A percentile compares a stretch with the other conserved stretches of the same genome.
Evolutionary conservation across 2,797 vertebrate species (phyloP).

Genomic region (Echeneis naucrates): DNA sequence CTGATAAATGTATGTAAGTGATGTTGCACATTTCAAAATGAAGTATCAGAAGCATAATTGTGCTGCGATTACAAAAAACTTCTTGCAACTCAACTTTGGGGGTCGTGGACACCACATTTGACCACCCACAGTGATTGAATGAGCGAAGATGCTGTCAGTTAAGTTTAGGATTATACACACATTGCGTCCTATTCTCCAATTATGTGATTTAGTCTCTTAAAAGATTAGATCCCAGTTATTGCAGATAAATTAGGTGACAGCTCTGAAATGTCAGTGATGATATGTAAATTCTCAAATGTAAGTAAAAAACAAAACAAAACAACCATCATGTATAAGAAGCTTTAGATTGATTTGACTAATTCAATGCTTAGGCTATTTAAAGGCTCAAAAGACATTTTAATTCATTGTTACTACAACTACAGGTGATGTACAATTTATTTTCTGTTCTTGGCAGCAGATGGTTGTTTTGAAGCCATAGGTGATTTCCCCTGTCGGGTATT

Average conservation of each 20-base stretch:
- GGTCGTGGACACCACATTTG: background rate
- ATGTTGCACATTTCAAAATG: background rate
- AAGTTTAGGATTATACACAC: conserved; percentile 20
- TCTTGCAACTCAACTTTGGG: background rate
- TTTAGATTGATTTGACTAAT: background rate
- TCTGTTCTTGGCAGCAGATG: background rate
- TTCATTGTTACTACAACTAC: conserved; percentile 7
- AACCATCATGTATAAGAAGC: conserved; percentile 27
- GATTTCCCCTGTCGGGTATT: conserved; percentile 21
- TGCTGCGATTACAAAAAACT: conserved; percentile 2
- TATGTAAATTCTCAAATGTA: conserved; percentile 1
- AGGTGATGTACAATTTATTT: background rate
- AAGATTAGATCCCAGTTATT: conserved; percentile 22
- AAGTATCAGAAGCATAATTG: background rate
- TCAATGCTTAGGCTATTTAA: background rate
- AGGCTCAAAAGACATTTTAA: background rate
- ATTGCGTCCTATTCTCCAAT: conserved; percentile 15
- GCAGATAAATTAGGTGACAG: conserved; percentile 3
- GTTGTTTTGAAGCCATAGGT: conserved; percentile 1
- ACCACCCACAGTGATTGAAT: conserved; percentile 44
- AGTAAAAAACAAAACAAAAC: conserved; percentile 7
- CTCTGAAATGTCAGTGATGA: background rate
- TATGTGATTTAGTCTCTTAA: conserved; percentile 14
- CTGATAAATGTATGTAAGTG: background rate
- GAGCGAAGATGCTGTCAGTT: conserved; percentile 33